Conservation (phyloP, 2,797 vertebrate species). For the Gastrophryne carolinensis region DNA sequence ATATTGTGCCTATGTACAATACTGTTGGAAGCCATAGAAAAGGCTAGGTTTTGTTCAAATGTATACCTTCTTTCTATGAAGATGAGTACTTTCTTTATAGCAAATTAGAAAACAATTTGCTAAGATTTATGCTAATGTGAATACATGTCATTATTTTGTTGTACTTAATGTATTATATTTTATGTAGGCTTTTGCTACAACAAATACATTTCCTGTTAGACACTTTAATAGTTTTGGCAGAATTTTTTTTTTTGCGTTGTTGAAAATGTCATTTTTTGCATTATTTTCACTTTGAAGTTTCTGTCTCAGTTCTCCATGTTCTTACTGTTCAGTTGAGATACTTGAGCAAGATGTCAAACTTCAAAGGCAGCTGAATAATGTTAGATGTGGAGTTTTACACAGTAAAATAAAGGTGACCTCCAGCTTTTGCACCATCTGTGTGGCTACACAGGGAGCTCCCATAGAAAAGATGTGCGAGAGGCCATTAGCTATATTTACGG, state of each 20-base stretch:
- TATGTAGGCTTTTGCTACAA: background rate
- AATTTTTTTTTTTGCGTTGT: background rate
- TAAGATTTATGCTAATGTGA: background rate
- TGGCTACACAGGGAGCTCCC: background rate
- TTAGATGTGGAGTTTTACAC: background rate
- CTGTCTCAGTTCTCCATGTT: too few species aligned
- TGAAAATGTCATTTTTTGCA: background rate
- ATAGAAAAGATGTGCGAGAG: background rate
- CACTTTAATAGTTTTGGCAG: background rate
- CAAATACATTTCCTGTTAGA: background rate
- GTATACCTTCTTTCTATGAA: too few species aligned
- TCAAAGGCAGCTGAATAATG: too few species aligned
- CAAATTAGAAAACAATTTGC: conserved; percentile 17
- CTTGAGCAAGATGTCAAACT: too few species aligned
- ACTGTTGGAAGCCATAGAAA: too few species aligned
- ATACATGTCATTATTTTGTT: conserved; percentile 3
- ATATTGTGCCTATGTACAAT: too few species aligned
- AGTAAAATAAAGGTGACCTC: background rate
- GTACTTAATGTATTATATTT: conserved; percentile 10
- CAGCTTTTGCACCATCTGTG: background rate
- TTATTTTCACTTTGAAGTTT: background rate
- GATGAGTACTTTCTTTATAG: too few species aligned
- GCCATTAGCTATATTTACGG: background rate
- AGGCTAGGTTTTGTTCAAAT: too few species aligned
- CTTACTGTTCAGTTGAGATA: too few species aligned